Base-by-base conservation (phyloP, 2,113 vertebrate genomes). In the Myrmecophaga tridactyla region DNA sequence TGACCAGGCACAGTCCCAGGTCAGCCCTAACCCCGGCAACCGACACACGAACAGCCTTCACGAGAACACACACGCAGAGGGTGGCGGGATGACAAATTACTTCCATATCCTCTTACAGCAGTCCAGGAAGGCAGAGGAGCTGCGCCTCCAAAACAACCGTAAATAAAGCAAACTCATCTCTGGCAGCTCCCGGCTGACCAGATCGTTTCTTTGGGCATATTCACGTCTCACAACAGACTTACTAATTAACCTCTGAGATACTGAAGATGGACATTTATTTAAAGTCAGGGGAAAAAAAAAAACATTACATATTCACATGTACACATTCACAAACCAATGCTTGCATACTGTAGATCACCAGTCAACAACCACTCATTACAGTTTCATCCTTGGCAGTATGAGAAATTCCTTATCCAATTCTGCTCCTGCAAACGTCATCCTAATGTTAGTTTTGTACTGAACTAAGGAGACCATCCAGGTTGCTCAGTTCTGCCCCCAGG, bases 341-440 rank as follows among this genome's bases (percentile, higher is more conserved):
- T 56, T 76, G 91, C 17, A 90, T 20, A 95, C 87, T 97, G 96
- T 23, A 0, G 97, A 96, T 75, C 90, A 93, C 83, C 85, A 90
- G 90, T 90, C 77, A 72, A 81, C 86, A 91, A 90, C 25, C 84
- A 92, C 86, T 94, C 39, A 36, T 92, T 92, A 86, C 76, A 93
- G 92, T 96, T 97, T 96, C 97, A 97, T 95, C 98, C 98, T 94
- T 95, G 97, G 97, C 97, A 96, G 90, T 90, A 94, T 80, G 84
- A 97, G 95, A 97, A 97, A 98, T 86, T 97, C 89, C 95, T 97
- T 83, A 83, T 86, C 94, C 86, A 90, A 83, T 78, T 86, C 67
- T 60, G 89, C 77, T 62, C 94, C 97, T 97, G 92, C 76, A 95
- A 97, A 93, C 90, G 95, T 83, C 73, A 96, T 77, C 36, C 56